Percentiles rank a stretch among this genome's conserved stretches.
Evolutionary conservation across 92 coral and sea anemone genomes (phyloP).

Genomic region (Chrysogorgia sp.): DNA sequence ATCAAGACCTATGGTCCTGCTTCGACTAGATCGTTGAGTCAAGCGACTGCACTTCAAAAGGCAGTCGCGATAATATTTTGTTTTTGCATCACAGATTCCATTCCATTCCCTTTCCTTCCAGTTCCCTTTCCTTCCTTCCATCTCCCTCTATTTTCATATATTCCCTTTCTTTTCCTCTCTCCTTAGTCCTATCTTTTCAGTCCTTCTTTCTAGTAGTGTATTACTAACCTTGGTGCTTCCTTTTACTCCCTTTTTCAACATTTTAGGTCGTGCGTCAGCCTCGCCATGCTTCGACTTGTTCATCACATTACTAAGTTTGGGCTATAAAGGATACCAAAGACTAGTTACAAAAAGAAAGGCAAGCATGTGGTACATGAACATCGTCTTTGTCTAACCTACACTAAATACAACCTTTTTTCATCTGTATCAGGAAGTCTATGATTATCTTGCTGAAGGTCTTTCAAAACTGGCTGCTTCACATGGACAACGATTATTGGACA

Average conservation of each 20-base stretch:
- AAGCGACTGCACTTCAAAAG: too few relatives aligned
- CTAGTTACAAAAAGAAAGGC: slow-evolving; percentile 83
- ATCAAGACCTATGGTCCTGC: too few relatives aligned
- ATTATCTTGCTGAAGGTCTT: slow-evolving; percentile 84
- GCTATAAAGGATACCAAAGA: slow-evolving; percentile 82
- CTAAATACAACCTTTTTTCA: background rate
- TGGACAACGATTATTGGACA: slow-evolving; percentile 79
- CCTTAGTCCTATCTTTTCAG: background rate
- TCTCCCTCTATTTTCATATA: background rate
- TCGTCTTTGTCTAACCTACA: too few relatives aligned
- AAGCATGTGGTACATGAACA: background rate
- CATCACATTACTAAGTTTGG: slow-evolving; percentile 84
- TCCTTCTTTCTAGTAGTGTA: background rate
- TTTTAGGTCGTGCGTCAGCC: slow-evolving; percentile 93
- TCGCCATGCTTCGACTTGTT: slow-evolving; percentile 92
- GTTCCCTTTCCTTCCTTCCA: background rate
- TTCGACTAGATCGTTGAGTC: too few relatives aligned
- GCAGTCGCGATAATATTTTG: too few relatives aligned
- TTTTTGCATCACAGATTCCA: background rate
- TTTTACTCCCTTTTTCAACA: background rate
- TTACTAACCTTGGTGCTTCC: background rate
- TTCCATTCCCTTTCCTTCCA: background rate
- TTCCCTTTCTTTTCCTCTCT: background rate
- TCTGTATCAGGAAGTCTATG: slow-evolving; percentile 75
- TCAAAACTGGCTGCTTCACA: slow-evolving; percentile 72